These are phyloP conservation scores for Forbesichthys agassizii DNA, from an alignment of 2,113 vertebrate species.

Conservation along the genomic window DNA sequence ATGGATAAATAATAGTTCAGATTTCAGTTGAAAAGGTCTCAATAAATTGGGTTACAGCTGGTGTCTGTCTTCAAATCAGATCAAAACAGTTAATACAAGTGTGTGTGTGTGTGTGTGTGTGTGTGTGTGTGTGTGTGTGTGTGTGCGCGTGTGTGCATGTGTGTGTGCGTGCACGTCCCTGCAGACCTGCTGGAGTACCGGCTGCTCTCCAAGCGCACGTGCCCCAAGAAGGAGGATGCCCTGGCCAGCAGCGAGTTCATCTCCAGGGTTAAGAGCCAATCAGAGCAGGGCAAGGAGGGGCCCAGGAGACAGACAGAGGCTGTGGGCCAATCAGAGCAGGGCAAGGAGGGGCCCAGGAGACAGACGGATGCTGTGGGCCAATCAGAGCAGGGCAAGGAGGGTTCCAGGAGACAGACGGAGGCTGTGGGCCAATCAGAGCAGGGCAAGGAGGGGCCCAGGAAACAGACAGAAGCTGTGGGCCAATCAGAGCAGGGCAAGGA, in stretches of 20 bases:
- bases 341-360: not conserved
- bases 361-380: conserved; percentile 46
- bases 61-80: no score
- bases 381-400: conserved; percentile 22
- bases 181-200: conserved; percentile 64
- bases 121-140: no score
- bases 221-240: conserved; percentile 66
- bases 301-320: conserved; percentile 51
- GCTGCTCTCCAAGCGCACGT: conserved; percentile 32
- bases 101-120: no score
- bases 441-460: conserved; percentile 26
- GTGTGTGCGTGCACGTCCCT: not conserved
- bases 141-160: no score
- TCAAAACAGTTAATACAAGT: no score
- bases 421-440: not conserved
- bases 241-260: conserved; percentile 78
- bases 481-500: conserved; percentile 33
- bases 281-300: not conserved
- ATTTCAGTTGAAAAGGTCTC: not conserved
- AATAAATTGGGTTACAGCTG: no score
- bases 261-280: conserved; percentile 60
- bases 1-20: not conserved
- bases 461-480: conserved; percentile 43
- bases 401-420: no score
- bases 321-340: conserved; percentile 38